Conservation (phyloP, 1,140 invertebrate genomes). For the Calephelis nemesis region DNA sequence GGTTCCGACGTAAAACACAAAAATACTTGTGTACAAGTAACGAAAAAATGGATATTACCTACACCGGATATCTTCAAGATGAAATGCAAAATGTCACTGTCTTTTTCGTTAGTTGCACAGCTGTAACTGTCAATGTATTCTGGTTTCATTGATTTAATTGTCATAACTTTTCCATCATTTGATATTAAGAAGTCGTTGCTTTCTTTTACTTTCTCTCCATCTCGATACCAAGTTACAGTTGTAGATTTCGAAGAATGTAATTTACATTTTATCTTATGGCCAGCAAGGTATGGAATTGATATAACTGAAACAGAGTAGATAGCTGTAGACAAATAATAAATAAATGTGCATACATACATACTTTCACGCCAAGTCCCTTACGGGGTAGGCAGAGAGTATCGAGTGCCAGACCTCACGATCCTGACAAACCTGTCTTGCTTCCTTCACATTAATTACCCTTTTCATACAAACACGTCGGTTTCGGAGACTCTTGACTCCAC, state of each 20-base stretch:
- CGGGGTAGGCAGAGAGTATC: too few relatives aligned
- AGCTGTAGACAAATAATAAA: too few relatives aligned
- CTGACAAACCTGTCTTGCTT: too few relatives aligned
- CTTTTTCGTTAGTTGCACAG: background rate
- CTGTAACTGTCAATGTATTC: conserved; percentile 1
- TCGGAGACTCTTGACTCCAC: too few relatives aligned
- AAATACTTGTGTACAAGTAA: too few relatives aligned
- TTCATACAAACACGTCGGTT: too few relatives aligned
- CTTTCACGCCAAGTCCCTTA: too few relatives aligned
- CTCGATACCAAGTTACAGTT: background rate
- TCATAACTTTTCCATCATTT: too few relatives aligned
- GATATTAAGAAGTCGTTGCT: background rate
- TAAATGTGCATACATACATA: too few relatives aligned
- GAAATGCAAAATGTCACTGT: background rate
- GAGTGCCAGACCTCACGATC: too few relatives aligned
- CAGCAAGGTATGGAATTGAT: background rate
- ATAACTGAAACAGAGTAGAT: background rate
- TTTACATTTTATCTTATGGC: background rate
- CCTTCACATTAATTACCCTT: too few relatives aligned
- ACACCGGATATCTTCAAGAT: background rate
- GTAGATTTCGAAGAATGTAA: background rate
- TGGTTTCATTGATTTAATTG: background rate
- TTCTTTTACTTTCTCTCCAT: background rate
- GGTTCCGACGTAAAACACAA: too few relatives aligned
- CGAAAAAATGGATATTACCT: conserved; percentile 4